Percentiles rank a stretch among this genome's conserved stretches.
These are phyloP conservation scores for Megaleporinus macrocephalus DNA, from an alignment of 2,113 vertebrate species.

Conservation along the genomic window DNA sequence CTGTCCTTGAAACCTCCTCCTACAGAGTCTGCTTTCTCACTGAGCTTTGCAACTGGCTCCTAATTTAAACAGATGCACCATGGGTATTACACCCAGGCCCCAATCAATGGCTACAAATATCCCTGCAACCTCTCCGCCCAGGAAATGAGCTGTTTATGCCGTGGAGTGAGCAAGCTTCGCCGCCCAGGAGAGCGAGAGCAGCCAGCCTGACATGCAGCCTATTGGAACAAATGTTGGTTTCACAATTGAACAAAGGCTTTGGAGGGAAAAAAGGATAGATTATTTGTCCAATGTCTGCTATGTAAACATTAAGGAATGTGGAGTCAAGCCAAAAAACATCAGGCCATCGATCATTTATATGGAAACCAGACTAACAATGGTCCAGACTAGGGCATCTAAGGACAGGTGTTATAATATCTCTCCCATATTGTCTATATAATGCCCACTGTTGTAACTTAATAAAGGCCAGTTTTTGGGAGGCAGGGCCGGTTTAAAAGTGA, in stretches of 20 bases:
- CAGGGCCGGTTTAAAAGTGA: not conserved
- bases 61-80: slow-evolving; percentile 75
- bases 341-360: not conserved
- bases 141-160: slow-evolving; percentile 54
- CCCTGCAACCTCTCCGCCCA: slow-evolving; percentile 52
- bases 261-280: not conserved
- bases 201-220: slow-evolving; percentile 20
- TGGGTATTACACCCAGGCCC: slow-evolving; percentile 67
- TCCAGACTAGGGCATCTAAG: not conserved
- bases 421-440: not conserved
- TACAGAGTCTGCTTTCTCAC: slow-evolving; percentile 47
- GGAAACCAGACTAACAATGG: not conserved
- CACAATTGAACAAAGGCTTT: slow-evolving; percentile 20
- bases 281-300: slow-evolving; percentile 20
- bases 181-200: slow-evolving; percentile 23
- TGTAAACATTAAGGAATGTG: slow-evolving; percentile 15
- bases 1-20: slow-evolving; percentile 72
- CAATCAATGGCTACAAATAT: slow-evolving; percentile 75
- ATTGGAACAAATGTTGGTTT: slow-evolving; percentile 38
- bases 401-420: not conserved
- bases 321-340: not conserved
- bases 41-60: slow-evolving; percentile 65
- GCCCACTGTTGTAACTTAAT: not conserved
- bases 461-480: not conserved
- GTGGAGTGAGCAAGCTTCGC: slow-evolving; percentile 28